Conservation (phyloP, 2,888 invertebrate genomes). For the Boloria selene region DNA sequence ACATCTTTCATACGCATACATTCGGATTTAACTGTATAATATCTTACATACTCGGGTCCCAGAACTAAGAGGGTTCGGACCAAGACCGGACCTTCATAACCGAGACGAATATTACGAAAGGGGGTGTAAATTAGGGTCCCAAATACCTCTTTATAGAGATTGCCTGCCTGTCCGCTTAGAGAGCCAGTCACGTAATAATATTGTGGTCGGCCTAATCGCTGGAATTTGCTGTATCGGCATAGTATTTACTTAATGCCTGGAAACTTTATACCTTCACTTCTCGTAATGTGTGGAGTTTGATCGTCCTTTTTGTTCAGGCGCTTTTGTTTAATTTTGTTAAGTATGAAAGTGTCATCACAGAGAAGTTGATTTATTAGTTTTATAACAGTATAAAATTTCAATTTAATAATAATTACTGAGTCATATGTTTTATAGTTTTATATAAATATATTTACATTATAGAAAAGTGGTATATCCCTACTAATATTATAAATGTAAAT, state of each 20-base stretch:
- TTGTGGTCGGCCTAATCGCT: slow-evolving; percentile 66
- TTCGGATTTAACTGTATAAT: slow-evolving; percentile 36
- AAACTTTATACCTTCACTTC: slow-evolving; percentile 42
- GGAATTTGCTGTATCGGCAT: slow-evolving; percentile 45
- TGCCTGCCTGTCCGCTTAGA: slow-evolving; percentile 69
- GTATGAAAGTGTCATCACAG: background rate
- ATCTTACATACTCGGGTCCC: slow-evolving; percentile 35
- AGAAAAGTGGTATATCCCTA: no score
- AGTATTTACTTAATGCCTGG: slow-evolving; percentile 57
- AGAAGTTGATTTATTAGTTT: background rate
- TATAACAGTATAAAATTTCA: background rate
- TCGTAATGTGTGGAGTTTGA: slow-evolving; percentile 44
- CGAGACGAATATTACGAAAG: slow-evolving; percentile 68
- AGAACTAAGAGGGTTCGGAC: slow-evolving; percentile 51
- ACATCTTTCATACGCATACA: slow-evolving; percentile 25
- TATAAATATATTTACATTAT: no score
- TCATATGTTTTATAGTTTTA: no score
- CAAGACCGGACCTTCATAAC: slow-evolving; percentile 66
- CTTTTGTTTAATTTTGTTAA: slow-evolving; percentile 5
- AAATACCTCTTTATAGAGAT: slow-evolving; percentile 60
- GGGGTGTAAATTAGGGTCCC: slow-evolving; percentile 79
- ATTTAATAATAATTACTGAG: no score
- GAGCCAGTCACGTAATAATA: slow-evolving; percentile 76
- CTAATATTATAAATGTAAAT: no score
- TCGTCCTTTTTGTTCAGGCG: slow-evolving; percentile 18